phyloP scores from a whole-genome alignment of 2,888 invertebrate genomes.

The Malthinus seriepunctatus region DNA sequence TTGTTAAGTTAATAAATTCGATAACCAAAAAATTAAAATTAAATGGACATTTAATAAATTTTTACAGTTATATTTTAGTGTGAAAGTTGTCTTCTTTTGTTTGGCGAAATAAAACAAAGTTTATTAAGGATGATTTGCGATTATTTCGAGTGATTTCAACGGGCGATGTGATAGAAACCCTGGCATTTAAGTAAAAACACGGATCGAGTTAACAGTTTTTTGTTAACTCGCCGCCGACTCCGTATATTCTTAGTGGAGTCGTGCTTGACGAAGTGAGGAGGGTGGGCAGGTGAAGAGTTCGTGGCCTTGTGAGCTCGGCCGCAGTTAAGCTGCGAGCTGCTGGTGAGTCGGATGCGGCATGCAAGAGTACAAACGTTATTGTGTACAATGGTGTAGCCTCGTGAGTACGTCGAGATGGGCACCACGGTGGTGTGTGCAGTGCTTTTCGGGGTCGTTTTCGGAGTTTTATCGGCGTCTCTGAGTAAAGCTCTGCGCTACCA shows the following conservation, averaged over 20 bases:
- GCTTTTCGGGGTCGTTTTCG: constrained; percentile 64
- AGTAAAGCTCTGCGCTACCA: constrained; percentile 71
- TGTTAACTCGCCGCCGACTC: constrained; percentile 55
- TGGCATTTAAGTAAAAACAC: constrained; percentile 46
- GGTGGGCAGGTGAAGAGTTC: constrained; percentile 50
- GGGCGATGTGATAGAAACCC: constrained; percentile 50
- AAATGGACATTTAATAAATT: background rate
- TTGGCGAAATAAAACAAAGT: constrained; percentile 2
- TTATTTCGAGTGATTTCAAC: constrained; percentile 48
- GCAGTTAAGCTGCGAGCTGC: constrained; percentile 61
- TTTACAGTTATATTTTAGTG: background rate
- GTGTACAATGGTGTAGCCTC: constrained; percentile 46
- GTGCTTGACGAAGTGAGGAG: constrained; percentile 40
- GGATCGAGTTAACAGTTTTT: constrained; percentile 50
- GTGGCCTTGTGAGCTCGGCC: constrained; percentile 56
- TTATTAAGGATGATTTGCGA: constrained; percentile 29
- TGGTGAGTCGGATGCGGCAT: constrained; percentile 60
- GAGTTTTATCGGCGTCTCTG: constrained; percentile 62
- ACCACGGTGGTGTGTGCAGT: constrained; percentile 63
- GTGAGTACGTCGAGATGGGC: constrained; percentile 48
- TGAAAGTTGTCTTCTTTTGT: background rate
- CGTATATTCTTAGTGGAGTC: constrained; percentile 48
- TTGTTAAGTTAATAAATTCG: too few species aligned
- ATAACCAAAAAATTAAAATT: constrained; percentile 1
- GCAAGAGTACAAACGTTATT: constrained; percentile 42